Evolutionary conservation across 2,888 invertebrate species (phyloP), one percentile per base, ranked within the genome.

Genomic region (Phengaris arion): DNA sequence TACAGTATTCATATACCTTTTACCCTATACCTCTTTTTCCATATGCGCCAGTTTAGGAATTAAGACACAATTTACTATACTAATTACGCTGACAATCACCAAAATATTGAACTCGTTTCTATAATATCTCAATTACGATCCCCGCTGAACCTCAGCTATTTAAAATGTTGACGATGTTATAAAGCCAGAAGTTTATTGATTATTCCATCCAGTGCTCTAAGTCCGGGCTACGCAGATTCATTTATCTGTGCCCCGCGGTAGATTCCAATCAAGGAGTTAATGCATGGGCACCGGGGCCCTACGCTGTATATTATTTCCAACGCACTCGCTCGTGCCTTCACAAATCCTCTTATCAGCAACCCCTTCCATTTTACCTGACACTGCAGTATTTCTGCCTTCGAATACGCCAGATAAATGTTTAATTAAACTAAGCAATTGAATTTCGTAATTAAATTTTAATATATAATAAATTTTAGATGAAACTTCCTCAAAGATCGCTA

Each of bases 211-310:
- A 76, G 77, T 76, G 69, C 54, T 75, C 52, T 73, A 69, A 55
- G 68, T 75, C 12, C 12, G 55, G n/a, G 46, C 69, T 75, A 76
- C 74, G 79, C 82, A 82, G 82, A 82, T 83, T 85, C 86, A 86
- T 88, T 87, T 88, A 88, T 89, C 86, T 52, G 84, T 81, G 83
- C 82, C 83, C 84, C 82, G 87, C 85, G 86, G 88, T 87, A 89
- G 90, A 90, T 90, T 88, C 89, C 88, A 89, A 90, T 90, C 90
- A 87, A 86, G 85, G 80, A 86, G 88, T 87, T 87, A 88, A 79
- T 79, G 79, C 75, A 79, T 79, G 80, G 82, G 80, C 82, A 68
- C 64, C 74, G 76, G 77, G 79, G 80, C 83, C 82, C 81, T 81
- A 81, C 82, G 84, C 83, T 81, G 81, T 87, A 88, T 88, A 89